Evolutionary conservation across 2,888 invertebrate species (phyloP).

Genomic region (Spilosoma lubricipeda): DNA sequence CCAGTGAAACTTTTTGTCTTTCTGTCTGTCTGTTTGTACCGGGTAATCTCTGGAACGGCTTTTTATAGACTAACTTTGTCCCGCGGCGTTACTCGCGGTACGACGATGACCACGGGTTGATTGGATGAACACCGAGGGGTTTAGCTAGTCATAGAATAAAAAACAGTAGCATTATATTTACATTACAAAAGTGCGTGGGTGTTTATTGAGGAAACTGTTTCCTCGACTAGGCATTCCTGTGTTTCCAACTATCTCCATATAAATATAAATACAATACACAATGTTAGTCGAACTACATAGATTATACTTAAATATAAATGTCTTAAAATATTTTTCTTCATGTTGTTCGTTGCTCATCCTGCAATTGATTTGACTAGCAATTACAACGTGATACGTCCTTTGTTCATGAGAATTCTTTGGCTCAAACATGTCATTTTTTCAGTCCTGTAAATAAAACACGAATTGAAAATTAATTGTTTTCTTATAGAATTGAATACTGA

Average conservation of each 20-base stretch:
- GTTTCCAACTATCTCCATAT: neutral
- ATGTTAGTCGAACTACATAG: neutral
- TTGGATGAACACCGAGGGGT: too few species aligned
- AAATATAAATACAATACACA: neutral
- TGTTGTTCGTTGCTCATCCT: conserved; percentile 13
- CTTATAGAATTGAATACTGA: neutral
- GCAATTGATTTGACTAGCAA: conserved; percentile 45
- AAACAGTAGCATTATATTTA: too few species aligned
- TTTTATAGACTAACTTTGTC: too few species aligned
- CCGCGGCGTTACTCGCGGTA: too few species aligned
- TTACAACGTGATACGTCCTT: conserved; percentile 38
- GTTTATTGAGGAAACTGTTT: neutral
- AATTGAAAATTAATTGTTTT: neutral
- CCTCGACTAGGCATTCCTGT: neutral
- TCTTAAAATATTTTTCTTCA: conserved; percentile 6
- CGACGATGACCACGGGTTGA: too few species aligned
- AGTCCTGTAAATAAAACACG: conserved; percentile 52
- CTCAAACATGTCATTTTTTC: conserved; percentile 55
- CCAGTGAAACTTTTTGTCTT: too few species aligned
- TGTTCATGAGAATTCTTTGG: conserved; percentile 72
- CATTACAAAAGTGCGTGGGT: neutral
- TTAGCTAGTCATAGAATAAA: too few species aligned
- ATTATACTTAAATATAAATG: neutral
- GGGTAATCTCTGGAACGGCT: too few species aligned
- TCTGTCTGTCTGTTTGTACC: too few species aligned